Evolutionary conservation across 2,888 invertebrate species (phyloP).

Genomic region (Pseudococcus jackbeardsleyi): DNA sequence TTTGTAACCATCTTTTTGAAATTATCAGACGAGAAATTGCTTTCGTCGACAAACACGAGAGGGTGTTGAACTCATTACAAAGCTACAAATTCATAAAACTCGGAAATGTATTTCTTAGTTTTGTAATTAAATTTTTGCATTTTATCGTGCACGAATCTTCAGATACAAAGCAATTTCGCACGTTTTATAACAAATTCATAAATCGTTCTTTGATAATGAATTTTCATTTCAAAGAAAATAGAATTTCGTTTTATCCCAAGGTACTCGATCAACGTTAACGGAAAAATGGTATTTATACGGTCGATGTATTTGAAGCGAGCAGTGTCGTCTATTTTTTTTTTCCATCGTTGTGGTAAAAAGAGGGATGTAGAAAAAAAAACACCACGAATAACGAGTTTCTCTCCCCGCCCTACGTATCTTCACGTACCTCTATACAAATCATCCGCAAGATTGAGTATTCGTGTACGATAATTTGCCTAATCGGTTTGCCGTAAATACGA

Average conservation of each 20-base stretch:
- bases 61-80: conserved; percentile 7
- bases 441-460: background rate
- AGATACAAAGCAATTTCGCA: conserved; percentile 24
- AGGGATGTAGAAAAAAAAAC: background rate
- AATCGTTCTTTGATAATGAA: conserved; percentile 44
- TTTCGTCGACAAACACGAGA: background rate
- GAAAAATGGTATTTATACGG: background rate
- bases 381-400: background rate
- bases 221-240: conserved; percentile 39
- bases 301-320: background rate
- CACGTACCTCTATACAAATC: background rate
- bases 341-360: background rate
- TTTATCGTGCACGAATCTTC: background rate
- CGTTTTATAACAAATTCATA: conserved; percentile 38
- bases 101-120: conserved; percentile 39
- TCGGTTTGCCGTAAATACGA: conserved; percentile 40
- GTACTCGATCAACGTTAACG: conserved; percentile 1
- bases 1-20: conserved; percentile 7
- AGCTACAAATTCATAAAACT: conserved; percentile 27
- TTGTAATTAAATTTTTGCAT: conserved; percentile 32
- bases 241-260: conserved; percentile 4
- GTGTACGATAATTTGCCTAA: conserved; percentile 45
- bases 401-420: background rate
- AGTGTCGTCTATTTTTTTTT: background rate
- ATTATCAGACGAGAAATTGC: conserved; percentile 6